Evolutionary conservation across 1,140 invertebrate species (phyloP).

Genomic region (Leptinotarsa lineolata): DNA sequence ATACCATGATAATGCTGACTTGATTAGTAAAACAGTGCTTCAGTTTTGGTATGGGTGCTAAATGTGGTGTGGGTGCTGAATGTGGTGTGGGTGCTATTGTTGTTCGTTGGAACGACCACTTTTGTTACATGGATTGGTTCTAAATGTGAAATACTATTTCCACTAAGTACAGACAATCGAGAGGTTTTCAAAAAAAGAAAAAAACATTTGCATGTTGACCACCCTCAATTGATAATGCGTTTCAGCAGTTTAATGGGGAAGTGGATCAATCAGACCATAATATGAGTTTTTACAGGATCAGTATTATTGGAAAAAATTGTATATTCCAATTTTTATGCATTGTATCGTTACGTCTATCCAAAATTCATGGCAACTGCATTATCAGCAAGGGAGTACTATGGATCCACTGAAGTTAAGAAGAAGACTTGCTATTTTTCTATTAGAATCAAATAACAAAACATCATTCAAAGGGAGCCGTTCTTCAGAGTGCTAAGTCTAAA

Average conservation of each 20-base stretch:
- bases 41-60: too few species aligned
- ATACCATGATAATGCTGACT: too few species aligned
- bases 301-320: slow-evolving; percentile 49
- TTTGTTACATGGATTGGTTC: slow-evolving; percentile 36
- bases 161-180: slow-evolving; percentile 34
- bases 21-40: too few species aligned
- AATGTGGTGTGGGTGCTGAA: too few species aligned
- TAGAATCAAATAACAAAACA: too few species aligned
- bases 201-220: slow-evolving; percentile 40
- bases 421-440: slow-evolving; percentile 5
- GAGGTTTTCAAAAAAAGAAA: slow-evolving; percentile 40
- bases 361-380: slow-evolving; percentile 27
- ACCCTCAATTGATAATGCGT: slow-evolving; percentile 42
- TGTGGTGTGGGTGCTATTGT: too few species aligned
- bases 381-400: slow-evolving; percentile 22
- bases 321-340: slow-evolving; percentile 36
- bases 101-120: slow-evolving; percentile 40
- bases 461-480: too few species aligned
- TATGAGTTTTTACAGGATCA: slow-evolving; percentile 41
- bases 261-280: slow-evolving; percentile 48
- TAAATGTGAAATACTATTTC: slow-evolving; percentile 32
- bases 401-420: slow-evolving; percentile 23
- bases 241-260: slow-evolving; percentile 46
- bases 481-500: too few species aligned
- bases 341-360: slow-evolving; percentile 35